Percentiles rank a stretch among this genome's conserved stretches.
phyloP scores from a whole-genome alignment of 1,140 invertebrate species.

The Conus betulinus region DNA sequence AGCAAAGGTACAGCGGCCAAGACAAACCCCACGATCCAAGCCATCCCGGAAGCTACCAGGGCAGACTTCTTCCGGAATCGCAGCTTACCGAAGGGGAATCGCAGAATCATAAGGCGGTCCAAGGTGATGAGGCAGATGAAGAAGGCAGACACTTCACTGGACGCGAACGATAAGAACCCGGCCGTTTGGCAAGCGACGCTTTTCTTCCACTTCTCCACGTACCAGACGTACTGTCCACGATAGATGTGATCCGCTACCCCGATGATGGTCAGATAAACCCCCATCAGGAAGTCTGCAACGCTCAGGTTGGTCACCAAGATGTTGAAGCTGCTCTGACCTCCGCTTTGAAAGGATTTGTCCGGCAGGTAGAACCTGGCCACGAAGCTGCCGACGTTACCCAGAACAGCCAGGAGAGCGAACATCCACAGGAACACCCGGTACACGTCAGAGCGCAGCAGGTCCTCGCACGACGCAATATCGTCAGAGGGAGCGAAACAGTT shows the following conservation, averaged over 20 bases:
- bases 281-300: slow-evolving; percentile 41
- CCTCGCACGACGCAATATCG: slow-evolving; percentile 57
- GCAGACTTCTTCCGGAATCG: slow-evolving; percentile 36
- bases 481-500: slow-evolving; percentile 35
- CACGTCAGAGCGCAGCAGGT: slow-evolving; percentile 44
- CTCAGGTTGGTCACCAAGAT: slow-evolving; percentile 54
- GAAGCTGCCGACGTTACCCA: slow-evolving; percentile 50
- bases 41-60: slow-evolving; percentile 24
- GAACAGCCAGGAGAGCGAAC: slow-evolving; percentile 45
- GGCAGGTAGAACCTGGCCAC: slow-evolving; percentile 41
- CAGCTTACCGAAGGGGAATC: slow-evolving; percentile 37
- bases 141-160: slow-evolving; percentile 52
- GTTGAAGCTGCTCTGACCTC: slow-evolving; percentile 43
- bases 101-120: slow-evolving; percentile 37
- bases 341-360: slow-evolving; percentile 1
- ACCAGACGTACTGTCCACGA: slow-evolving; percentile 54
- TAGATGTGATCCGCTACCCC: slow-evolving; percentile 38
- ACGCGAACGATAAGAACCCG: slow-evolving; percentile 44
- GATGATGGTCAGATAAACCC: slow-evolving; percentile 39
- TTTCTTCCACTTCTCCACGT: slow-evolving; percentile 27
- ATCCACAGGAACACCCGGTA: slow-evolving; percentile 51
- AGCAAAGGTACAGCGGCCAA: slow-evolving; percentile 38
- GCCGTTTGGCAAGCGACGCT: slow-evolving; percentile 24
- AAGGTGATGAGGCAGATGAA: slow-evolving; percentile 57
- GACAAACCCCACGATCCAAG: slow-evolving; percentile 24